Conservation (phyloP, 2,797 vertebrate genomes). For the Sebastes vulpes region DNA sequence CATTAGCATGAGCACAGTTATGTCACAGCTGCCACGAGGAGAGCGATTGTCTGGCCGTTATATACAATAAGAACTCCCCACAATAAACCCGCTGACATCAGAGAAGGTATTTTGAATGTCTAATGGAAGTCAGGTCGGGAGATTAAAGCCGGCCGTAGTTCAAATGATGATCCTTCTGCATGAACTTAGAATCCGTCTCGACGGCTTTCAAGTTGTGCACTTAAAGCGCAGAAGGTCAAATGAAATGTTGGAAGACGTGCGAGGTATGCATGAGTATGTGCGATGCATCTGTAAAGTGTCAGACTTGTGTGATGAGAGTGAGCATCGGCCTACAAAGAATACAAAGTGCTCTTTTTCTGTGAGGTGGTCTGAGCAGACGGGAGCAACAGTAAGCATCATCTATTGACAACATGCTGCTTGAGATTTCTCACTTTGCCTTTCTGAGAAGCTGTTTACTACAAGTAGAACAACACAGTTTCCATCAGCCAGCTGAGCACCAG, state of each 20-base stretch:
- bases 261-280: background rate
- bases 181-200: too few species aligned
- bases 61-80: background rate
- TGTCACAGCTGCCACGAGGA: background rate
- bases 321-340: background rate
- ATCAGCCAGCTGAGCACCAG: too few species aligned
- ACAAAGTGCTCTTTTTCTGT: background rate
- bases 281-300: too few species aligned
- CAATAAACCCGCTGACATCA: background rate
- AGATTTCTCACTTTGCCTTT: too few species aligned
- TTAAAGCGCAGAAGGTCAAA: background rate
- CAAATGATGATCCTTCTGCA: background rate
- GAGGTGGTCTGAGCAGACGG: background rate
- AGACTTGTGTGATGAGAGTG: background rate
- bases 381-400: background rate
- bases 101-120: background rate
- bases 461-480: too few species aligned
- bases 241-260: background rate
- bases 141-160: background rate
- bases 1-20: background rate
- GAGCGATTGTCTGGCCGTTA: background rate
- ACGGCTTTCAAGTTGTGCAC: background rate
- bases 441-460: too few species aligned
- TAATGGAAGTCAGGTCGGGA: background rate
- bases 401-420: background rate